Conservation (phyloP, 2,113 vertebrate species). For the Grammatotria lemairii region DNA sequence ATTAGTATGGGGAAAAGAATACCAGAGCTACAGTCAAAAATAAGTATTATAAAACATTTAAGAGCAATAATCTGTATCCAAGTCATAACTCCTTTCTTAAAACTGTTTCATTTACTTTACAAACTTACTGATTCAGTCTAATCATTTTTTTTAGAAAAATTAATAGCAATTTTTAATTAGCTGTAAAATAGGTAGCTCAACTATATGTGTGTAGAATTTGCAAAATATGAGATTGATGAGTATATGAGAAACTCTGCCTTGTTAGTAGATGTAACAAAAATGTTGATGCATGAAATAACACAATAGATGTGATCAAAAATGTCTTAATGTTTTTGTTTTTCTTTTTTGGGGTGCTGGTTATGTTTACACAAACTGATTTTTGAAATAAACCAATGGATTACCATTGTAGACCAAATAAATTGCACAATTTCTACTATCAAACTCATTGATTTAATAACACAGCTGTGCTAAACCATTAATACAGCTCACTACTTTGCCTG, state of each 20-base stretch:
- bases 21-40: neutral
- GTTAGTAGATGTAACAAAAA: neutral
- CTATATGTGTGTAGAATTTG: neutral
- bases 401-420: neutral
- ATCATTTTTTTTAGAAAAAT: neutral
- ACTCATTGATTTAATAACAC: neutral
- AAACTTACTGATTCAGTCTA: neutral
- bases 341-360: too few relatives aligned
- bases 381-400: neutral
- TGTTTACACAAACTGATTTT: neutral
- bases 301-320: neutral
- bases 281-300: neutral
- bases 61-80: neutral
- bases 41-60: neutral
- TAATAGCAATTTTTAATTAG: neutral
- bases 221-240: neutral
- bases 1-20: slow-evolving; percentile 29
- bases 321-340: neutral
- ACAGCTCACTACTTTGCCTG: neutral
- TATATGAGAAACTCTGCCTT: neutral
- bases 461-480: neutral
- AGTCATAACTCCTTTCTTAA: neutral
- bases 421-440: neutral
- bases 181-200: neutral
- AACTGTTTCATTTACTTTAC: neutral